These are phyloP conservation scores for Diaprepes abbreviatus DNA, from an alignment of 2,888 invertebrate genomes.

Conservation along the genomic window DNA sequence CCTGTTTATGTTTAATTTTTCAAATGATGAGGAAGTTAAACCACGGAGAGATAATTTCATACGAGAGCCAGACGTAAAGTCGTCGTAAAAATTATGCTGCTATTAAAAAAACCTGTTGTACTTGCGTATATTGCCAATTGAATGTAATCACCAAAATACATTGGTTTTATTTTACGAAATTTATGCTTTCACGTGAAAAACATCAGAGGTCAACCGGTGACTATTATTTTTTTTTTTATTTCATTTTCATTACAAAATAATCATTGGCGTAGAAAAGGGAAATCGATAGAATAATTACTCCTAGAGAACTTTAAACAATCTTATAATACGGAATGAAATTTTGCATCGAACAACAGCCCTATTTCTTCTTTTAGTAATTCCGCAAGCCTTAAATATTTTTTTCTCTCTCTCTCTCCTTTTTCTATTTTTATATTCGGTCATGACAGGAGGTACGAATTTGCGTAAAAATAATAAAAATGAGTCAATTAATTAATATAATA, in stretches of 20 bases:
- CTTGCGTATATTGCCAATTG: not conserved
- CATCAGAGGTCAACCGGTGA: slow-evolving; percentile 9
- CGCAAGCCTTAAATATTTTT: too few species aligned
- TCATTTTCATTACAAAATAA: not conserved
- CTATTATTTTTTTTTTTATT: not conserved
- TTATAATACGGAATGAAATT: too few species aligned
- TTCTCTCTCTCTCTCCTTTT: too few species aligned
- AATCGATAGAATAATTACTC: too few species aligned
- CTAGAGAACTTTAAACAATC: too few species aligned
- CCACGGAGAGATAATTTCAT: slow-evolving; percentile 15
- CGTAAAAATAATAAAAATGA: not conserved
- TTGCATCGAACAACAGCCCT: too few species aligned
- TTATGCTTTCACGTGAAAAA: not conserved
- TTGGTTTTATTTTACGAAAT: slow-evolving; percentile 3
- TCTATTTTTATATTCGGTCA: too few species aligned
- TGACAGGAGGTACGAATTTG: not conserved
- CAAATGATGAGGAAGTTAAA: slow-evolving; percentile 27
- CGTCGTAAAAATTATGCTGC: slow-evolving; percentile 5
- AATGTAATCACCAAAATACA: slow-evolving; percentile 2
- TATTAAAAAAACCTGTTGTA: slow-evolving; percentile 8
- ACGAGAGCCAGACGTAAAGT: slow-evolving; percentile 9
- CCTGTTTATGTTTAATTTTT: slow-evolving; percentile 32
- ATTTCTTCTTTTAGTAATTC: too few species aligned
- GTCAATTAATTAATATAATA: too few species aligned
- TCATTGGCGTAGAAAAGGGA: too few species aligned